These are phyloP conservation scores for Pyrocoelia pectoralis DNA, from an alignment of 2,888 invertebrate species.

Conservation along the genomic window DNA sequence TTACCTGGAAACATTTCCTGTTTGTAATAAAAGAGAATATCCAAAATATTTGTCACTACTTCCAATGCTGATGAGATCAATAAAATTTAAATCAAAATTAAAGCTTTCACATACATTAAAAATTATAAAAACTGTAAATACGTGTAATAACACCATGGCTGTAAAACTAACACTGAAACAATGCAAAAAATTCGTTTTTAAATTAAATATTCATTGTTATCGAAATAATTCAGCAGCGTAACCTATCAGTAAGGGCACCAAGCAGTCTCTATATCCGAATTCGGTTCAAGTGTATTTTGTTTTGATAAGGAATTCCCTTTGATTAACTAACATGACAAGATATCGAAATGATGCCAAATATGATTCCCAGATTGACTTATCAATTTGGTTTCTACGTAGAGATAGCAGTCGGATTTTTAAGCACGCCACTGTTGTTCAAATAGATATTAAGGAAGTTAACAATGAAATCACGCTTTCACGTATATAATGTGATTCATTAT, in stretches of 20 bases:
- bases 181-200: not conserved
- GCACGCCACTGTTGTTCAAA: not conserved
- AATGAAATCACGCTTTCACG: conserved; percentile 9
- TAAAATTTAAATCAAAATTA: conserved; percentile 31
- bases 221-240: not conserved
- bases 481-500: not conserved
- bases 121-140: not conserved
- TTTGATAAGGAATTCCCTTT: not conserved
- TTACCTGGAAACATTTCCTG: conserved; percentile 23
- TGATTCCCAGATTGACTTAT: not conserved
- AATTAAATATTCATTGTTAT: not conserved
- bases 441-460: conserved; percentile 4
- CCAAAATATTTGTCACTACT: conserved; percentile 33
- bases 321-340: not conserved
- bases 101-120: conserved; percentile 8
- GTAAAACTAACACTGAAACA: not conserved
- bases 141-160: not conserved
- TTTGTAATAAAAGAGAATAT: conserved; percentile 37
- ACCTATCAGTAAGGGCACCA: not conserved
- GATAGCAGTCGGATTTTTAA: not conserved
- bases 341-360: not conserved
- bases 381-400: not conserved
- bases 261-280: not conserved
- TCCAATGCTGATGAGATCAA: conserved; percentile 16
- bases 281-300: not conserved